Percentiles rank a stretch among this genome's conserved stretches.
Conservation (phyloP, 2,113 vertebrate genomes). For the Mobula birostris region DNA sequence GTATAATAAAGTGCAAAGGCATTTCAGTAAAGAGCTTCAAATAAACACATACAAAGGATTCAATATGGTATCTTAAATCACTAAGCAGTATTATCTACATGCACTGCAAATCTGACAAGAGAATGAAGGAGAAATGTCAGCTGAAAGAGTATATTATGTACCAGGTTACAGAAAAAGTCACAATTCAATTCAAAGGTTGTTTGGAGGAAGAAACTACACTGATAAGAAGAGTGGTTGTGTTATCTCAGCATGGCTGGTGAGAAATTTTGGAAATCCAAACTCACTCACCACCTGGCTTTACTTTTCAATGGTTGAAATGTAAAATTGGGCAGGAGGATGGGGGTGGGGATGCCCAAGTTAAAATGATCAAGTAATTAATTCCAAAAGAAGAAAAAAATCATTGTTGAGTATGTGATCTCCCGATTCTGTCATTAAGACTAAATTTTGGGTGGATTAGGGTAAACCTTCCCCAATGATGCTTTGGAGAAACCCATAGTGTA, state of each 20-base stretch:
- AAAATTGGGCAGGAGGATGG: neutral
- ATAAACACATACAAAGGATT: neutral
- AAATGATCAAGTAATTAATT: neutral
- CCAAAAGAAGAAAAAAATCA: neutral
- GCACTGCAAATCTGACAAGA: neutral
- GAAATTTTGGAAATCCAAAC: neutral
- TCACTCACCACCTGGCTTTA: neutral
- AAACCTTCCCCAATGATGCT: neutral
- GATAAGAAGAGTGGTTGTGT: neutral
- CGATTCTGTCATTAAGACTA: neutral
- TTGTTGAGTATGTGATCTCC: neutral
- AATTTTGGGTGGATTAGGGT: neutral
- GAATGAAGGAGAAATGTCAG: neutral
- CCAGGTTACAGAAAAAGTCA: neutral
- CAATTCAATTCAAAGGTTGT: neutral
- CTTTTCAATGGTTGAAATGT: neutral
- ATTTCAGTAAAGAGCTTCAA: neutral
- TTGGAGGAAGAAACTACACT: neutral
- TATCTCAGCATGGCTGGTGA: neutral
- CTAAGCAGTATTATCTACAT: neutral
- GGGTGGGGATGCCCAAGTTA: neutral
- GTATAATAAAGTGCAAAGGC: neutral
- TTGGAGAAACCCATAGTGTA: neutral
- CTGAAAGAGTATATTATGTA: neutral
- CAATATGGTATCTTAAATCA: neutral